phyloP scores from a whole-genome alignment of 2,113 vertebrate genomes.

The Mormoops blainvillei region DNA sequence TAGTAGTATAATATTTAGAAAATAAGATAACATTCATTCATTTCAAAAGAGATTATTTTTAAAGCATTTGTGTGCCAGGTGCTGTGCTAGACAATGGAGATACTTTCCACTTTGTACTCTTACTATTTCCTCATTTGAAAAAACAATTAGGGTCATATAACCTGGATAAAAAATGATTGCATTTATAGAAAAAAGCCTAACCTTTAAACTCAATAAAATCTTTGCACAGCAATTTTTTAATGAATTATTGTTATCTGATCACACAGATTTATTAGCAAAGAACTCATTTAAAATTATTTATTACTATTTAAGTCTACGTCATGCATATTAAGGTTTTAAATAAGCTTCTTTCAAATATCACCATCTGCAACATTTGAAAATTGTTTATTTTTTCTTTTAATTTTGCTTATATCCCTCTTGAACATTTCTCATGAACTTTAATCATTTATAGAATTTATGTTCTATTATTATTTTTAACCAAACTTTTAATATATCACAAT shows the following conservation, averaged over 20 bases:
- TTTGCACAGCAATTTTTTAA: background rate
- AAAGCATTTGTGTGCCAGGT: background rate
- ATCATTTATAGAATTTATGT: background rate
- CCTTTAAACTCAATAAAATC: background rate
- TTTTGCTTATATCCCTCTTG: background rate
- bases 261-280: background rate
- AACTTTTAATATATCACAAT: background rate
- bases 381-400: background rate
- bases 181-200: background rate
- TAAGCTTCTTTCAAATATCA: background rate
- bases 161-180: background rate
- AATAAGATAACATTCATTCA: background rate
- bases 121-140: background rate
- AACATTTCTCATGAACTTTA: background rate
- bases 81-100: background rate
- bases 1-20: background rate
- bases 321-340: background rate
- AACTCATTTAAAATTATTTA: background rate
- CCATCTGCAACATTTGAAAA: background rate
- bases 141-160: background rate
- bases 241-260: background rate
- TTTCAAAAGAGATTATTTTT: background rate
- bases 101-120: background rate
- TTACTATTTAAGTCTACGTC: background rate
- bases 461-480: background rate